A percentile compares a stretch with the other conserved stretches of the same genome.
These are phyloP conservation scores for Hydrozoanthus gracilis DNA, from an alignment of 92 coral and sea anemone species.

Conservation along the genomic window DNA sequence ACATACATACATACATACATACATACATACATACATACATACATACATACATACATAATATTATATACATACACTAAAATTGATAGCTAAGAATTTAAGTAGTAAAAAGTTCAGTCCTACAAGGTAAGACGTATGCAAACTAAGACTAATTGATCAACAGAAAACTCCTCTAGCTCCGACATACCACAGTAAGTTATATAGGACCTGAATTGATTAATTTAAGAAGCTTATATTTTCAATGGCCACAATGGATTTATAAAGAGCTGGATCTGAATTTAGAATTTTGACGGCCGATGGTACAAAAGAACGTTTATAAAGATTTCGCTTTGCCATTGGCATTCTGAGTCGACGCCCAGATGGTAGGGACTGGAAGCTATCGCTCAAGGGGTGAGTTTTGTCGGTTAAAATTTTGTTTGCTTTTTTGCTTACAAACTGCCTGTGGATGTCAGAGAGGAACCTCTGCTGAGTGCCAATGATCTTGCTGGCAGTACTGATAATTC, in stretches of 20 bases:
- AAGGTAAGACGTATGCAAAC: neutral
- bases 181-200: neutral
- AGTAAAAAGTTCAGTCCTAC: too few species aligned
- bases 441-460: neutral
- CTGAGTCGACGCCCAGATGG: neutral
- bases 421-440: neutral
- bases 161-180: neutral
- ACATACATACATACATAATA: too few species aligned
- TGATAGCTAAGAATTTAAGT: too few species aligned
- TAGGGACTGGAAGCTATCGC: neutral
- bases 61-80: too few species aligned
- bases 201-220: neutral
- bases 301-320: neutral
- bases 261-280: neutral
- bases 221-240: too few species aligned
- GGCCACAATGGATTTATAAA: neutral
- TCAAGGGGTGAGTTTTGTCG: neutral
- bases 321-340: neutral
- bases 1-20: too few species aligned
- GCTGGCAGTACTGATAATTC: neutral
- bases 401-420: neutral
- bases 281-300: neutral
- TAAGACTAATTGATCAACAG: neutral
- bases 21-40: too few species aligned
- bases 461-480: neutral